Conservation (phyloP, 2,888 invertebrate species). For the Beris morrisii region DNA sequence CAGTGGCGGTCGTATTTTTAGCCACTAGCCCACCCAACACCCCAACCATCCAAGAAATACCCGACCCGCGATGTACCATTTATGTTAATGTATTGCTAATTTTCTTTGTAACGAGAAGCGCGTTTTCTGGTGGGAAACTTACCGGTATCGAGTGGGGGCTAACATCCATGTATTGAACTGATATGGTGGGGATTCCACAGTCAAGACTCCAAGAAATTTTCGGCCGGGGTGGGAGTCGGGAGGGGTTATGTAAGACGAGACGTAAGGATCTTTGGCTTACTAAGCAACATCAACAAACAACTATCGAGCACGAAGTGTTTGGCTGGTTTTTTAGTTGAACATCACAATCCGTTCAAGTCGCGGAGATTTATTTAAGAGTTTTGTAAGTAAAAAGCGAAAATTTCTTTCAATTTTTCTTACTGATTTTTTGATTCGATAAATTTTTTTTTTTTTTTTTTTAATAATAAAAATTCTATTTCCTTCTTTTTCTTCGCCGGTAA, state of each 20-base stretch:
- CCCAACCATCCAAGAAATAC: no score
- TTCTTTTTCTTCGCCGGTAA: no score
- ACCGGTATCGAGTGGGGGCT: not conserved
- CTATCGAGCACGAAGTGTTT: conserved; percentile 36
- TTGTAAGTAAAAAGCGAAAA: conserved; percentile 51
- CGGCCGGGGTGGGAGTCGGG: conserved; percentile 14
- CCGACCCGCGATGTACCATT: not conserved
- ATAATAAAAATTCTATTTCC: not conserved
- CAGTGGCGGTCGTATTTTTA: conserved; percentile 24
- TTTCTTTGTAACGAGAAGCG: conserved; percentile 24
- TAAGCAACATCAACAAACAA: conserved; percentile 32
- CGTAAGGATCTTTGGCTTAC: conserved; percentile 34
- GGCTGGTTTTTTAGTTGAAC: conserved; percentile 56
- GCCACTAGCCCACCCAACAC: conserved; percentile 1
- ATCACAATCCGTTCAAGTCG: conserved; percentile 60
- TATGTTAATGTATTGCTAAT: conserved; percentile 30
- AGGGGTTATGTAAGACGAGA: conserved; percentile 38
- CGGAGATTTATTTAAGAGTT: conserved; percentile 55
- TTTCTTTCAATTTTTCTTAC: conserved; percentile 7
- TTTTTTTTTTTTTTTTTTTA: conserved; percentile 3
- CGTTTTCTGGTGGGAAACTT: conserved; percentile 9
- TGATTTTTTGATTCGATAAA: not conserved
- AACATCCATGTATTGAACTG: not conserved
- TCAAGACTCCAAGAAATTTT: conserved; percentile 1
- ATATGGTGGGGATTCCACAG: conserved; percentile 8